Base-by-base conservation (phyloP, 2,797 vertebrate genomes). In the Oryzias sinensis region DNA sequence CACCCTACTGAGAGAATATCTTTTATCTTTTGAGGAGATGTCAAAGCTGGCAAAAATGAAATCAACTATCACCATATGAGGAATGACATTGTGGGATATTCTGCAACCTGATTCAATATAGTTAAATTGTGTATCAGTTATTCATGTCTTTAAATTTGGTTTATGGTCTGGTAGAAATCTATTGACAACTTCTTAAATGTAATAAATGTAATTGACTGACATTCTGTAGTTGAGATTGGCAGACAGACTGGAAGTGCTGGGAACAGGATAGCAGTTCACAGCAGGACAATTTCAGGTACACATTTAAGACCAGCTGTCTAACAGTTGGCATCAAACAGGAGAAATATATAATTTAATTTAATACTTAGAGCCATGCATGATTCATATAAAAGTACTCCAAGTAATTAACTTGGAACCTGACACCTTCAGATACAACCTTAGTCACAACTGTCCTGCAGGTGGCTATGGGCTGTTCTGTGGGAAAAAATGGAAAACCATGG, bases 11-110 rank as follows among this genome's bases (percentile, higher is more conserved):
- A 1, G 37, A 48, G 24, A 56, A 53, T 48, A 37, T 48, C 48
- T 59, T 55, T 57, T 48, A 58, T 64, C 45, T 43, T 42, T 53
- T 42, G 68, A 72, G 41, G 59, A 59, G 44, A 43, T 53, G 62
- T 56, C 59, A 53, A 11, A 13, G 33, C 33, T 37, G 33, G 33
- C 33, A 37, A 33, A 33, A 52, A 27, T 59, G 68, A 71, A 65
- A 37, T 47, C 58, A 37, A 37, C 56, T n/a, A 9, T 51, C 33
- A 5, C 7, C n/a, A 14, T 16, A 56, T 59, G 47, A 47, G 37
- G 49, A 13, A 27, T 33, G 49, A 54, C 56, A 54, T 50, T 45
- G 53, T 18, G 46, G 7, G 42, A 18, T 51, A 54, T 62, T 46
- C 5, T 15, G 17, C 45, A 43, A 40, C 15, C 20, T 16, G 46